Evolutionary conservation across 2,113 vertebrate genomes (phyloP).

Genomic region (Meles meles): DNA sequence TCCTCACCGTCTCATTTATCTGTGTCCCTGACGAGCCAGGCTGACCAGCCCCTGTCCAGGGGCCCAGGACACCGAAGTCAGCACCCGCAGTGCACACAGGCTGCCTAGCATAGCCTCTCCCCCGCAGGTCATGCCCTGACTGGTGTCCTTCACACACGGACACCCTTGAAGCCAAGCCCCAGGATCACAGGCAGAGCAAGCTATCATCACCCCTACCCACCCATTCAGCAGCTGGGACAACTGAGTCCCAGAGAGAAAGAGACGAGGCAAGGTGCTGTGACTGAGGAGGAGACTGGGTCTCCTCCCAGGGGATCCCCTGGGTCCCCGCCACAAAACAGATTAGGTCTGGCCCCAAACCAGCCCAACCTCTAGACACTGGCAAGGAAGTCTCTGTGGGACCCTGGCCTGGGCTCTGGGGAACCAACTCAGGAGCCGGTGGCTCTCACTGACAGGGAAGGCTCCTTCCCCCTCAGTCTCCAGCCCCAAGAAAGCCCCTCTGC

Average conservation of each 20-base stretch:
- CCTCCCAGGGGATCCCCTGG: no score
- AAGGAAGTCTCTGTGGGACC: not conserved
- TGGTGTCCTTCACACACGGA: fast-evolving
- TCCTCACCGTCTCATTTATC: not conserved
- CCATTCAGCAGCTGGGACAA: not conserved
- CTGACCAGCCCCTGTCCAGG: not conserved
- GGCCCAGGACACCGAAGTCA: not conserved
- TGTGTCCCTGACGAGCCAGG: not conserved
- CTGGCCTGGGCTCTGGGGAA: not conserved
- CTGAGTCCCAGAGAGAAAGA: not conserved
- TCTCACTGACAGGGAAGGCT: not conserved
- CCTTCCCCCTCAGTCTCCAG: not conserved
- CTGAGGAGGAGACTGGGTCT: no score
- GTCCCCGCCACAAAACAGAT: not conserved
- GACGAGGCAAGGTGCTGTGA: not conserved
- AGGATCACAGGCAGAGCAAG: fast-evolving
- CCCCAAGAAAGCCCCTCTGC: not conserved
- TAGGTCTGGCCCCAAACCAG: not conserved
- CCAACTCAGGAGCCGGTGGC: no score
- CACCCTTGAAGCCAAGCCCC: not conserved
- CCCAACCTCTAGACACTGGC: not conserved
- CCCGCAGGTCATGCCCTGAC: fast-evolving
- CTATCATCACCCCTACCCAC: not conserved
- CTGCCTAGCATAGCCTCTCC: not conserved
- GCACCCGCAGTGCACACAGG: fast-evolving